Conservation (phyloP, 2,797 vertebrate species). For the Crenichthys baileyi region DNA sequence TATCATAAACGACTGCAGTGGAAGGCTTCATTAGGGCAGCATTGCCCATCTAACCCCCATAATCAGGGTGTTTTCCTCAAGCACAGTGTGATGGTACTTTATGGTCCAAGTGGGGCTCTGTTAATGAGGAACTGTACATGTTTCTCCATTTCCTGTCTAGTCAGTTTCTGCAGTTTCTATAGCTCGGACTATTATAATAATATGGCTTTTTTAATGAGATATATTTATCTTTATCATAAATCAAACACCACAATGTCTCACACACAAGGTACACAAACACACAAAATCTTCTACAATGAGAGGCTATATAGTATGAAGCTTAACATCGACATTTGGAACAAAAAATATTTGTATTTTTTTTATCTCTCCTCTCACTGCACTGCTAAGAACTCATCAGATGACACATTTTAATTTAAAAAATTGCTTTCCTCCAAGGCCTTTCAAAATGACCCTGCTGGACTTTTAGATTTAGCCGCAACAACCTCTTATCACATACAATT, state of each 20-base stretch:
- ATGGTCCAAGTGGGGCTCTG: slow-evolving; percentile 80
- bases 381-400: not conserved
- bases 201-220: slow-evolving; percentile 77
- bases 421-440: not conserved
- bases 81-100: slow-evolving; percentile 77
- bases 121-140: slow-evolving; percentile 82
- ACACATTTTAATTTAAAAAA: not conserved
- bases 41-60: slow-evolving; percentile 63
- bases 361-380: slow-evolving; percentile 11
- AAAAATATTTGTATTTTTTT: slow-evolving; percentile 28
- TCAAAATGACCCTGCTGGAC: not conserved
- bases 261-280: slow-evolving; percentile 45
- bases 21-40: slow-evolving; percentile 81
- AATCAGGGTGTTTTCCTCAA: slow-evolving; percentile 78
- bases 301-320: slow-evolving; percentile 7
- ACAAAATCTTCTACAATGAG: slow-evolving; percentile 4
- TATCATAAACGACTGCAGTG: slow-evolving; percentile 83
- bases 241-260: slow-evolving; percentile 47
- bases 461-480: not conserved
- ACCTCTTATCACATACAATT: not conserved
- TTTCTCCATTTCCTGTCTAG: slow-evolving; percentile 83
- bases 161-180: slow-evolving; percentile 80
- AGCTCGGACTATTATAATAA: slow-evolving; percentile 74
- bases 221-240: slow-evolving; percentile 74
- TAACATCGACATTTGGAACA: slow-evolving; percentile 20